A percentile compares a stretch with the other conserved stretches of the same genome.
Evolutionary conservation across 2,797 vertebrate genomes (phyloP).

Genomic region (Danio tinwini): DNA sequence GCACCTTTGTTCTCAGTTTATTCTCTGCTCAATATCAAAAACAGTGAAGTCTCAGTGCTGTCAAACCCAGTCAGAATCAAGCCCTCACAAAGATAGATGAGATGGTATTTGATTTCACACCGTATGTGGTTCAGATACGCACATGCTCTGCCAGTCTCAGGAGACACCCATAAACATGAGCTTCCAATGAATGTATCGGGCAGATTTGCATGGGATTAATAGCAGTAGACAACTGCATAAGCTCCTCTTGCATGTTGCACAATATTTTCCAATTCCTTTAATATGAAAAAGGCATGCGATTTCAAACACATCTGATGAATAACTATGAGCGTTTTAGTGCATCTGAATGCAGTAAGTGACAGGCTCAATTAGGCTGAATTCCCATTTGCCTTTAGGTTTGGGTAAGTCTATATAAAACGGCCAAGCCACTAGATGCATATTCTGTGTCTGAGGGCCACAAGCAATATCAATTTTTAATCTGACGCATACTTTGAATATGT

Average conservation of each 20-base stretch:
- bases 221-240: constrained; percentile 24
- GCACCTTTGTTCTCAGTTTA: constrained; percentile 35
- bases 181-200: constrained; percentile 39
- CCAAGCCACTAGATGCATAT: constrained; percentile 63
- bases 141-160: constrained; percentile 35
- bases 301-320: constrained; percentile 39
- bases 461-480: constrained; percentile 76
- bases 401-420: constrained; percentile 57
- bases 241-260: not conserved
- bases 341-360: constrained; percentile 54
- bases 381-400: constrained; percentile 32
- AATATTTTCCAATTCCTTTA: constrained; percentile 26
- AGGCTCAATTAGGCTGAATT: constrained; percentile 44
- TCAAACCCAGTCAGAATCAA: constrained; percentile 34
- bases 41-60: constrained; percentile 28
- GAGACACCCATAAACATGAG: constrained; percentile 48
- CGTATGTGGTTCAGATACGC: constrained; percentile 23
- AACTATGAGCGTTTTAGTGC: constrained; percentile 3
- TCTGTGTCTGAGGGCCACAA: constrained; percentile 69
- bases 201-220: constrained; percentile 43
- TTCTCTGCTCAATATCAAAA: constrained; percentile 27
- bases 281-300: constrained; percentile 39
- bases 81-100: constrained; percentile 44
- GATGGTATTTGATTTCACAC: constrained; percentile 34
- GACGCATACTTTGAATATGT: constrained; percentile 68